Conservation (phyloP, 2,797 vertebrate species). For the Gymnoscopelus microlampas region DNA sequence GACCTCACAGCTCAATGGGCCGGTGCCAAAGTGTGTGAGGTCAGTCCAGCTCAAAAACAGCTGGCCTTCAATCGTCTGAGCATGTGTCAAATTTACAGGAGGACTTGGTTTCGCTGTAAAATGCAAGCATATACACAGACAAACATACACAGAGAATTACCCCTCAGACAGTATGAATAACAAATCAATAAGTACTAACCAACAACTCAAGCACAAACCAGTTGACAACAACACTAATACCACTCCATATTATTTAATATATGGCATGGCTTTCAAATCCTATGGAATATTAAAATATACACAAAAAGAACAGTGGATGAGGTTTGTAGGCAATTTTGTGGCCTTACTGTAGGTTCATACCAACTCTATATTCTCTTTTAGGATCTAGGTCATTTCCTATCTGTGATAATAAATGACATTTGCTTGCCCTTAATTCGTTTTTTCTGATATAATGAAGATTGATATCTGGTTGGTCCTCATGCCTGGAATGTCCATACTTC, state of each 20-base stretch:
- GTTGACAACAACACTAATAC: background rate
- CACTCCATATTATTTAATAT: background rate
- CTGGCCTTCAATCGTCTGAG: constrained; percentile 81
- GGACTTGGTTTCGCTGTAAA: constrained; percentile 85
- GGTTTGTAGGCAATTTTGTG: background rate
- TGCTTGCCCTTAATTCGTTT: background rate
- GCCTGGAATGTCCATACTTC: constrained; percentile 12
- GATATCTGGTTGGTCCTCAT: background rate
- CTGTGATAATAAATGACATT: background rate
- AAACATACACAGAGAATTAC: background rate
- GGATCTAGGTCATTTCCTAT: background rate
- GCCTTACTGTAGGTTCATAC: background rate
- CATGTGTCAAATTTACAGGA: constrained; percentile 82
- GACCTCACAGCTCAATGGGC: constrained; percentile 83
- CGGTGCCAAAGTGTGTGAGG: constrained; percentile 30
- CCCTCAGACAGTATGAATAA: background rate
- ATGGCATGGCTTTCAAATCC: background rate
- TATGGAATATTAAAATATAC: background rate
- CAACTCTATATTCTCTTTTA: background rate
- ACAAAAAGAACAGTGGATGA: background rate
- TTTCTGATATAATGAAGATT: constrained; percentile 3
- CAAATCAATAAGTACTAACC: background rate
- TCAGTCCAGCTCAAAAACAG: constrained; percentile 85
- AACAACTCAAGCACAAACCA: background rate
- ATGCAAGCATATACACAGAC: background rate